Base-by-base conservation (phyloP, 2,888 invertebrate genomes). In the Pseudococcus jackbeardsleyi region DNA sequence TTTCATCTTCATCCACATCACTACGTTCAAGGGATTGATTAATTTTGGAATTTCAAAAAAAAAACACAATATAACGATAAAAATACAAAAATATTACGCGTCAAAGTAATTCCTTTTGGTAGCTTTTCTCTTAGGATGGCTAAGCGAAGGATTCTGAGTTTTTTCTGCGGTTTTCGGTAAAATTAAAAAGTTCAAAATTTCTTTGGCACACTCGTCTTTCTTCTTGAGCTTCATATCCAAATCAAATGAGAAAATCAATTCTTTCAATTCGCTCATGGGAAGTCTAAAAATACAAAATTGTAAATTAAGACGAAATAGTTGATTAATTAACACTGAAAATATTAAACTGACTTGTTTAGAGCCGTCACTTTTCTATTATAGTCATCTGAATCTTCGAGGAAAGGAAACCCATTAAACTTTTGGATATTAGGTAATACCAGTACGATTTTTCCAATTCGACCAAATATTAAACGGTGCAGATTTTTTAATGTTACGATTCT, bases 81-180 rank as follows among this genome's bases (percentile, higher is more conserved):
- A 9, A 59, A 85, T 26, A 33, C 1, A 12, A 50, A 54, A 50
- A 59, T 59, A 85, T 50, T 77, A 87, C 87, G 77, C 79, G 5
- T 87, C 79, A 17, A 50, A 54, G 54, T 87, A 87, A 33, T 87
- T 87, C 33, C 87, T 22, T 87, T 87, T 87, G 0, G 87, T 87
- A 8, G 87, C 87, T 39, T 54, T 79, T 39, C 87, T 22, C 54
- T 87, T 87, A 1, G 87, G 87, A 87, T 87, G 87, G 19, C 50
- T 48, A 22, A 54, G 5, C 9, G 48, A n/a, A 22, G 87, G 39
- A 54, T 87, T 77, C 11, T 50, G 33, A 79, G 50, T 54, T 11
- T 46, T 87, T 15, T 87, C 79, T 0, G 79, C 15, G 17, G 15
- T 19, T 50, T 79, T 46, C 3, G 87, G 87, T 1, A 12, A 54